These are phyloP conservation scores for Echiichthys vipera DNA, from an alignment of 2,797 vertebrate genomes.

Conservation along the genomic window DNA sequence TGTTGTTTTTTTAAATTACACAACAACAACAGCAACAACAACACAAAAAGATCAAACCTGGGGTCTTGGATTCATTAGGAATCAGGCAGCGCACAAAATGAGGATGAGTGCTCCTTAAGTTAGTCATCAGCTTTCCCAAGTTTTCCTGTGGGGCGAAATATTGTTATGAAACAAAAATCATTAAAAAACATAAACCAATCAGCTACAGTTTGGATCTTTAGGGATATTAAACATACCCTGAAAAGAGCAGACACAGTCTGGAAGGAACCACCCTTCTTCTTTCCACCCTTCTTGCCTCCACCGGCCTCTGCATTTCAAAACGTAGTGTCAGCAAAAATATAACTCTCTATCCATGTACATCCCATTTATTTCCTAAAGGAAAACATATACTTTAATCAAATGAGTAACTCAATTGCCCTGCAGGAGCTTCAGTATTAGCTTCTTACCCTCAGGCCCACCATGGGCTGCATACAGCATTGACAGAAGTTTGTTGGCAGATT, in stretches of 20 bases:
- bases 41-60: conserved; percentile 75
- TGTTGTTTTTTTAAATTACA: not conserved
- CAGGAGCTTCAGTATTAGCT: not conserved
- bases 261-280: conserved; percentile 93
- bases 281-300: conserved; percentile 62
- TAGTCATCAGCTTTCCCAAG: conserved; percentile 75
- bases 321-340: not conserved
- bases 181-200: not conserved
- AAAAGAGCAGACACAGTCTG: conserved; percentile 87
- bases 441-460: conserved; percentile 14
- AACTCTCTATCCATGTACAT: not conserved
- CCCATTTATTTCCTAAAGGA: not conserved
- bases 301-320: not conserved
- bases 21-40: not conserved
- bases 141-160: conserved; percentile 87
- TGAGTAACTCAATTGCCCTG: too few species aligned
- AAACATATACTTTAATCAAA: too few species aligned
- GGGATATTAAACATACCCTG: conserved; percentile 82
- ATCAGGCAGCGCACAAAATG: conserved; percentile 93
- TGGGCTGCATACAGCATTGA: conserved; percentile 78
- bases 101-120: conserved; percentile 85
- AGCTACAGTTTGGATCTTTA: not conserved
- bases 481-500: conserved; percentile 87
- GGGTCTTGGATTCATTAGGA: conserved; percentile 92
- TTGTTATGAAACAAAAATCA: conserved; percentile 39